A percentile compares a stretch with the other conserved stretches of the same genome.
phyloP scores from a whole-genome alignment of 2,113 vertebrate species.

The Mionectes macconnelli region DNA sequence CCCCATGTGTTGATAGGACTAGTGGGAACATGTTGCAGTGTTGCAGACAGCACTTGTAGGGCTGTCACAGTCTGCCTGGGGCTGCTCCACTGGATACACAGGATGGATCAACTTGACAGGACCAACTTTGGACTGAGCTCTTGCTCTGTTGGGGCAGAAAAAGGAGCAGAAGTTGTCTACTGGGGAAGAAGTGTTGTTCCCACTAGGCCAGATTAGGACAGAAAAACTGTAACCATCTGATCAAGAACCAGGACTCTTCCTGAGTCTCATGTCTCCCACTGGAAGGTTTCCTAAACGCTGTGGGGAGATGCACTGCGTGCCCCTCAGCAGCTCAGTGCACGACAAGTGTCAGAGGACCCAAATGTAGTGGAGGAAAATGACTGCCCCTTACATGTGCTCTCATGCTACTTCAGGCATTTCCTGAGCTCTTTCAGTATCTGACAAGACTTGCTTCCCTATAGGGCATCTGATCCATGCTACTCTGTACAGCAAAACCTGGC shows the following conservation, averaged over 20 bases:
- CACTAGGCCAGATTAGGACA: not conserved
- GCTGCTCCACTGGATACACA: not conserved
- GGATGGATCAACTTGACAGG: not conserved
- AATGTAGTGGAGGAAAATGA: not conserved
- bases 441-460: not conserved
- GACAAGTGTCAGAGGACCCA: not conserved
- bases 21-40: not conserved
- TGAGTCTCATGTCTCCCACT: fast-evolving
- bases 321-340: not conserved
- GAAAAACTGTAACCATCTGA: not conserved
- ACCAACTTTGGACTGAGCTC: not conserved
- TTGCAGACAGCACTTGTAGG: not conserved
- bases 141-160: not conserved
- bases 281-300: not conserved
- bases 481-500: not conserved
- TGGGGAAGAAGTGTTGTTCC: not conserved
- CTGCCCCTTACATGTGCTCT: not conserved
- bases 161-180: not conserved
- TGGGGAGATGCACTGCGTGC: not conserved
- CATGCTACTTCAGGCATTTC: not conserved
- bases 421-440: not conserved
- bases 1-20: not conserved
- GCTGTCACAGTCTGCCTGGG: not conserved
- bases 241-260: not conserved
- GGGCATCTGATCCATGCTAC: not conserved